Percentiles rank a stretch among this genome's conserved stretches.
Evolutionary conservation across 2,113 vertebrate genomes (phyloP).

Genomic region (Phaetusa simplex): DNA sequence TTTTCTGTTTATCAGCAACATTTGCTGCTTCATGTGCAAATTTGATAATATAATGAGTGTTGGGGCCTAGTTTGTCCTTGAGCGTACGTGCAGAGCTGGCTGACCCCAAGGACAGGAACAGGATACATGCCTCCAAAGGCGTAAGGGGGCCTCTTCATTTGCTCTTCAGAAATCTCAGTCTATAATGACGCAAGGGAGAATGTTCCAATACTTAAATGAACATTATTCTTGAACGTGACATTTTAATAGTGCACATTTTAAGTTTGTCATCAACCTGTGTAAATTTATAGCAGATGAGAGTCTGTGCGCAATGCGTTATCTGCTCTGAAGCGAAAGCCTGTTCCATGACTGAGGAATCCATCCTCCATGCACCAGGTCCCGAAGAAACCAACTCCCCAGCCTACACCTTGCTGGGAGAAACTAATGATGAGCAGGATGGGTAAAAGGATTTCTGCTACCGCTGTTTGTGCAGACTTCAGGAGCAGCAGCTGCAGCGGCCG

Average conservation of each 20-base stretch:
- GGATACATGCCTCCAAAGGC: neutral
- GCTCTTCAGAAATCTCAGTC: neutral
- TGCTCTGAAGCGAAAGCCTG: neutral
- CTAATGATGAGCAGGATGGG: neutral
- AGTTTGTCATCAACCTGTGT: neutral
- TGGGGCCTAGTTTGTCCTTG: neutral
- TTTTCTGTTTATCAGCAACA: slow-evolving; percentile 10
- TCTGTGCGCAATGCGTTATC: rapidly evolving
- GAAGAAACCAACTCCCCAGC: neutral
- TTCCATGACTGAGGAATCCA: neutral
- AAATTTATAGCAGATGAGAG: neutral
- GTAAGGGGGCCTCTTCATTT: neutral
- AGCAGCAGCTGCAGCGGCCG: neutral
- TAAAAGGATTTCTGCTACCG: neutral
- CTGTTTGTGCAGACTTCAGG: neutral
- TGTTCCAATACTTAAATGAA: neutral
- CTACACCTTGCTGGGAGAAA: neutral
- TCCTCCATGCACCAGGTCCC: neutral
- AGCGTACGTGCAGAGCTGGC: neutral
- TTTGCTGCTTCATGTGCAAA: neutral
- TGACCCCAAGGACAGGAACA: neutral
- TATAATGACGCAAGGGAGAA: neutral
- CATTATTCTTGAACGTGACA: slow-evolving; percentile 1
- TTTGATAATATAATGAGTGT: neutral
- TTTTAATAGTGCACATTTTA: slow-evolving; percentile 9